These are phyloP conservation scores for Drosophila oshimai DNA, from an alignment of 1,140 invertebrate genomes.

Conservation along the genomic window DNA sequence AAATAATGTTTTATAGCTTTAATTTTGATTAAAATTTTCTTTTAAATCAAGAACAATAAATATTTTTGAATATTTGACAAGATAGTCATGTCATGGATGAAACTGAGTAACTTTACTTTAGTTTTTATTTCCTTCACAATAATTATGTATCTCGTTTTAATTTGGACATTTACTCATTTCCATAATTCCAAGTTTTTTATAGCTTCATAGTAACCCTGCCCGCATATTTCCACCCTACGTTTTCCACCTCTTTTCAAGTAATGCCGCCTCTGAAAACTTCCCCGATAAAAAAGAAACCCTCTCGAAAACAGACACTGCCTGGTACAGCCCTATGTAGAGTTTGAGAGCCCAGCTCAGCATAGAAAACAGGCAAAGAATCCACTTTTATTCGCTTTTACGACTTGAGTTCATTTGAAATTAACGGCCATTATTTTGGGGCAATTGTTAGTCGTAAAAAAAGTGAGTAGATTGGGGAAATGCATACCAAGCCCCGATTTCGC, in stretches of 20 bases:
- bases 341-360: not conserved
- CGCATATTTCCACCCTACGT: conserved; percentile 19
- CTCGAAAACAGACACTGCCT: conserved; percentile 4
- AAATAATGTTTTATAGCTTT: no score
- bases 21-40: no score
- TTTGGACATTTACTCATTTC: conserved; percentile 1
- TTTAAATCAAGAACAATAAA: no score
- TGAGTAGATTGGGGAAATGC: conserved; percentile 2
- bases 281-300: not conserved
- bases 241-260: conserved; percentile 7
- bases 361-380: not conserved
- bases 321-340: conserved; percentile 2
- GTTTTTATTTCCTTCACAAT: not conserved
- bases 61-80: no score
- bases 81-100: no score
- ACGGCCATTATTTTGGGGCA: conserved; percentile 20
- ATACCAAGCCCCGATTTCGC: conserved; percentile 10
- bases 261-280: conserved; percentile 1
- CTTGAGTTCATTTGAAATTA: conserved; percentile 41
- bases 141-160: not conserved
- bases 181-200: not conserved
- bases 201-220: not conserved
- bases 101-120: no score
- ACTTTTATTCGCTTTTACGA: conserved; percentile 18
- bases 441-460: conserved; percentile 37